Conservation (phyloP, 2,888 invertebrate genomes). For the Cetonia aurata region DNA sequence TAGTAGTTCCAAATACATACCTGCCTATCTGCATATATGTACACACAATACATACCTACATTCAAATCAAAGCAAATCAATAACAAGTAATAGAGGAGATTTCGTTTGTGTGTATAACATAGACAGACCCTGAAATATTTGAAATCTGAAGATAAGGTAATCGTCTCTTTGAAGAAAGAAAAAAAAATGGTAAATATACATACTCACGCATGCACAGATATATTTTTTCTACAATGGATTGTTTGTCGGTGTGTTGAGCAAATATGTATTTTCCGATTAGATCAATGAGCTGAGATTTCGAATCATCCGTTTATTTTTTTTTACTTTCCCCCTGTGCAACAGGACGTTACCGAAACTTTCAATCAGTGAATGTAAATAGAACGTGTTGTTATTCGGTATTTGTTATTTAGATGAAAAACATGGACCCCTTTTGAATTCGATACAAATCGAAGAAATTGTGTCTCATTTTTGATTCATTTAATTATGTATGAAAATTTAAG, state of each 20-base stretch:
- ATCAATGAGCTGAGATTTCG: conserved; percentile 40
- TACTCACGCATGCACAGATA: conserved; percentile 16
- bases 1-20: no score
- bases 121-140: conserved; percentile 11
- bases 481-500: no score
- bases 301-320: conserved; percentile 39
- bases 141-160: conserved; percentile 29
- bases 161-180: conserved; percentile 27
- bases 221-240: conserved; percentile 48
- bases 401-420: conserved; percentile 31
- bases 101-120: conserved; percentile 17
- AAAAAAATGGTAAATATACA: conserved; percentile 25
- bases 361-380: conserved; percentile 30
- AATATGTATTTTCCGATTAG: conserved; percentile 46
- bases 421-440: conserved; percentile 15
- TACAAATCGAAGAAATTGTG: background rate
- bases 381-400: conserved; percentile 26
- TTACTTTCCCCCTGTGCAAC: conserved; percentile 12
- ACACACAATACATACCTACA: background rate
- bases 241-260: conserved; percentile 44
- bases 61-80: background rate
- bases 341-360: conserved; percentile 31
- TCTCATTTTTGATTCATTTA: no score
- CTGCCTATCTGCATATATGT: background rate
- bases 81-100: conserved; percentile 12